Evolutionary conservation across 2,113 vertebrate genomes (phyloP).

Genomic region (Peromyscus leucopus): DNA sequence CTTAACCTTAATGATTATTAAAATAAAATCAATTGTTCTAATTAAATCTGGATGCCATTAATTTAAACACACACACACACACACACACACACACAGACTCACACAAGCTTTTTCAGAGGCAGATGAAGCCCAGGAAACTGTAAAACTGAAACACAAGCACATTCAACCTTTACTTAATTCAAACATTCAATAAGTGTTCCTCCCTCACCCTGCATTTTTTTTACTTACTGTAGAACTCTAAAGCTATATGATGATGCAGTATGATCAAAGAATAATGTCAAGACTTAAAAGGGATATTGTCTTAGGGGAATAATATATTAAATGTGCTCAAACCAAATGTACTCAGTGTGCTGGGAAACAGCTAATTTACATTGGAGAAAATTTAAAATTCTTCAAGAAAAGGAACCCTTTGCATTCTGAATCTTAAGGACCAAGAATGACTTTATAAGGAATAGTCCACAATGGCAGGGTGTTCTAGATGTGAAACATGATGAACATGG

Average conservation of each 20-base stretch:
- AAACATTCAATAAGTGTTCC: neutral
- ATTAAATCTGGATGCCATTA: conserved; percentile 4
- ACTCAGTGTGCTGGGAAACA: neutral
- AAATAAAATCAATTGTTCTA: conserved; percentile 51
- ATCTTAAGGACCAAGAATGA: too few species aligned
- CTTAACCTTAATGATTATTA: conserved; percentile 7
- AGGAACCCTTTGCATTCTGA: neutral
- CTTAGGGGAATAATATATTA: neutral
- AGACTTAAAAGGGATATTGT: too few species aligned
- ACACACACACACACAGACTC: neutral
- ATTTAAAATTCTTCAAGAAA: neutral
- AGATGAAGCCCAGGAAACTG: neutral
- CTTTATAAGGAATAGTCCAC: accelerated
- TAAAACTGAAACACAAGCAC: neutral
- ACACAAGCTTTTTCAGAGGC: neutral
- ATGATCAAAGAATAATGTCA: neutral
- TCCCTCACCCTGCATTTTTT: neutral
- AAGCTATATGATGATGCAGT: neutral
- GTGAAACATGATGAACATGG: accelerated
- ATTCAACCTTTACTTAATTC: neutral
- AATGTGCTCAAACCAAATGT: neutral
- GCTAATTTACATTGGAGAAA: neutral
- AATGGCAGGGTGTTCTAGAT: neutral
- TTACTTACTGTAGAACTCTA: neutral
- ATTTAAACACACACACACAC: neutral